Evolutionary conservation across 2,888 invertebrate species (phyloP).

Genomic region (Enchytraeus crypticus): DNA sequence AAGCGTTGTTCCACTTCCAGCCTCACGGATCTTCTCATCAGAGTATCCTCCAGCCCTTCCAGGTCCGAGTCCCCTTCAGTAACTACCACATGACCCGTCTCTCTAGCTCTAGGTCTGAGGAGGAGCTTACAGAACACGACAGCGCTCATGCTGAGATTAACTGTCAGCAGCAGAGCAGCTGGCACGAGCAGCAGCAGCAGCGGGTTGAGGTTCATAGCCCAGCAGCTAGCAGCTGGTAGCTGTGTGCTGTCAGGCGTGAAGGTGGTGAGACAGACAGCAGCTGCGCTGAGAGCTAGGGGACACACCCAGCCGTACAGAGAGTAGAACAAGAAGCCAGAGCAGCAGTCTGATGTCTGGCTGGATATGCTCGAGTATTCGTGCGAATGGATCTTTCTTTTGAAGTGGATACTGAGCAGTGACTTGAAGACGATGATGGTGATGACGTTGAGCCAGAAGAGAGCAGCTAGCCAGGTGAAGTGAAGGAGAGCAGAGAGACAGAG

Average conservation of each 20-base stretch:
- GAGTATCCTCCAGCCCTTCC: not conserved
- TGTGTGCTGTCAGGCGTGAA: not conserved
- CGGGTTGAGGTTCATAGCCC: constrained; percentile 2
- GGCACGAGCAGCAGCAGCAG: constrained; percentile 4
- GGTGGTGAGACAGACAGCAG: not conserved
- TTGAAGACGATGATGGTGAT: constrained; percentile 5
- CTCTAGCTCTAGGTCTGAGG: not conserved
- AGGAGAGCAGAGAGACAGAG: constrained; percentile 2
- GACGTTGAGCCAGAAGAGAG: constrained; percentile 10
- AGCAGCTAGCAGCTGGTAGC: not conserved
- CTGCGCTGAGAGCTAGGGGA: not conserved
- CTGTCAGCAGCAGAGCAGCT: not conserved
- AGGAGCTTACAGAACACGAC: constrained; percentile 2
- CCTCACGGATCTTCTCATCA: not conserved
- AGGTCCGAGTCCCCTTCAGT: not conserved
- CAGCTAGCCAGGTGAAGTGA: constrained; percentile 1
- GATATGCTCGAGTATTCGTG: not conserved
- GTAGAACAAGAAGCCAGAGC: constrained; percentile 2
- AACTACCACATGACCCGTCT: no score
- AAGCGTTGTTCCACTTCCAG: not conserved
- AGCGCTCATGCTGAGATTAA: constrained; percentile 2
- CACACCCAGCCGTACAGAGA: constrained; percentile 5
- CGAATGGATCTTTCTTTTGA: no score
- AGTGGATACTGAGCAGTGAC: not conserved
- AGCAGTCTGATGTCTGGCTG: not conserved